Percentiles rank a stretch among this genome's conserved stretches.
phyloP scores from a whole-genome alignment of 1,140 invertebrate species.

The Drosophila mayri region DNA sequence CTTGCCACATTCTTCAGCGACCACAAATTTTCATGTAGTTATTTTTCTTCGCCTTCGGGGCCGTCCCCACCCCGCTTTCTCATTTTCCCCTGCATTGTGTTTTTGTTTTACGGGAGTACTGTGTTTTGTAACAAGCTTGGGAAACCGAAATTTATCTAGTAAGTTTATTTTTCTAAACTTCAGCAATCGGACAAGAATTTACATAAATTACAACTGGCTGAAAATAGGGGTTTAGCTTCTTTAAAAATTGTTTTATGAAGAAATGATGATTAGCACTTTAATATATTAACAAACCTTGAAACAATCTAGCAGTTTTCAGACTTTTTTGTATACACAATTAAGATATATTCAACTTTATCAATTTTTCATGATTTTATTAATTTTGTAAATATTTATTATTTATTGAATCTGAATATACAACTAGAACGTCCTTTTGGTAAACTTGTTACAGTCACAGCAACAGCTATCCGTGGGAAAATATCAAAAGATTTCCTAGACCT shows the following conservation, averaged over 20 bases:
- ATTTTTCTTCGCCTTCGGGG: constrained; percentile 64
- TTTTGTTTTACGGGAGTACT: constrained; percentile 32
- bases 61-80: neutral
- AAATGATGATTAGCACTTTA: no score
- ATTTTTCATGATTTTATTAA: no score
- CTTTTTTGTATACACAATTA: no score
- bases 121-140: neutral
- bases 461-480: neutral
- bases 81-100: constrained; percentile 7
- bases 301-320: no score
- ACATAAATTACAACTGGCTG: neutral
- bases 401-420: no score
- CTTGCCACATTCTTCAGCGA: constrained; percentile 66
- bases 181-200: neutral
- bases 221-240: no score
- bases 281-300: no score
- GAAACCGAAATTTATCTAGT: neutral
- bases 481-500: neutral
- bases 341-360: no score
- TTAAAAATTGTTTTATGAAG: no score
- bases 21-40: constrained; percentile 80
- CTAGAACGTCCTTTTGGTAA: no score
- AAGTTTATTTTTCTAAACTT: neutral
- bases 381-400: no score
- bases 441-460: neutral